A percentile compares a stretch with the other conserved stretches of the same genome.
Evolutionary conservation across 2,797 vertebrate species (phyloP).

Genomic region (Bovichtus variegatus): DNA sequence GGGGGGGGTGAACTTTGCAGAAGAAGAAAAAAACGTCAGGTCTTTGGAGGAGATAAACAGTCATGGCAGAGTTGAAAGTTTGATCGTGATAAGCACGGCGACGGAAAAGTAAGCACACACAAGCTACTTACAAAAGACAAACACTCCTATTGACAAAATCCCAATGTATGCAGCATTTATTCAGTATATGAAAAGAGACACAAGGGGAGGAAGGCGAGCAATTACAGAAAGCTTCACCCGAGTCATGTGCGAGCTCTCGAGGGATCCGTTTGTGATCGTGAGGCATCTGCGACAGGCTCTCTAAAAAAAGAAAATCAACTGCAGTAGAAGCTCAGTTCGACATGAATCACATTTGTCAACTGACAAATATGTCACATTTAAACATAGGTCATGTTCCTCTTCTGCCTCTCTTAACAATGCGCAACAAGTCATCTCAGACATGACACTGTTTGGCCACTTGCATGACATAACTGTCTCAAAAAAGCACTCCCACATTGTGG

Average conservation of each 20-base stretch:
- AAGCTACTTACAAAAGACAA: slow-evolving; percentile 64
- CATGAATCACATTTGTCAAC: slow-evolving; percentile 28
- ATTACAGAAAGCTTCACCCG: slow-evolving; percentile 33
- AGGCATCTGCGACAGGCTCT: slow-evolving; percentile 24
- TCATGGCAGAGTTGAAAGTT: slow-evolving; percentile 62
- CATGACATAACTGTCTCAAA: slow-evolving; percentile 37
- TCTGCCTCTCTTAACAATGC: slow-evolving; percentile 2
- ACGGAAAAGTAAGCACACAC: slow-evolving; percentile 60
- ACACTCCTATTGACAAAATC: slow-evolving; percentile 60
- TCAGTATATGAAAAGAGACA: slow-evolving; percentile 44
- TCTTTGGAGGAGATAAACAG: slow-evolving; percentile 57
- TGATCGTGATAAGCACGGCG: slow-evolving; percentile 65
- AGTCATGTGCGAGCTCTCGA: slow-evolving; percentile 44
- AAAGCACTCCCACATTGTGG: slow-evolving; percentile 21
- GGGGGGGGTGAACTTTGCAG: neutral
- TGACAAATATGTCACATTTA: slow-evolving; percentile 34
- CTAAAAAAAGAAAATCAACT: slow-evolving; percentile 3
- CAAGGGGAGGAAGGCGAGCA: slow-evolving; percentile 42
- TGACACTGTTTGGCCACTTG: slow-evolving; percentile 18
- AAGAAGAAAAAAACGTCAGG: slow-evolving; percentile 14
- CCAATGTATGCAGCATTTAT: slow-evolving; percentile 53
- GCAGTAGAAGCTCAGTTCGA: neutral
- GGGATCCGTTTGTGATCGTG: slow-evolving; percentile 29
- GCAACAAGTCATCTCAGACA: slow-evolving; percentile 61
- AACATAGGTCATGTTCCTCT: slow-evolving; percentile 35